Evolutionary conservation across 2,888 invertebrate genomes (phyloP), one percentile per base, ranked within the genome.

Genomic region (Scrobipalpa costella): DNA sequence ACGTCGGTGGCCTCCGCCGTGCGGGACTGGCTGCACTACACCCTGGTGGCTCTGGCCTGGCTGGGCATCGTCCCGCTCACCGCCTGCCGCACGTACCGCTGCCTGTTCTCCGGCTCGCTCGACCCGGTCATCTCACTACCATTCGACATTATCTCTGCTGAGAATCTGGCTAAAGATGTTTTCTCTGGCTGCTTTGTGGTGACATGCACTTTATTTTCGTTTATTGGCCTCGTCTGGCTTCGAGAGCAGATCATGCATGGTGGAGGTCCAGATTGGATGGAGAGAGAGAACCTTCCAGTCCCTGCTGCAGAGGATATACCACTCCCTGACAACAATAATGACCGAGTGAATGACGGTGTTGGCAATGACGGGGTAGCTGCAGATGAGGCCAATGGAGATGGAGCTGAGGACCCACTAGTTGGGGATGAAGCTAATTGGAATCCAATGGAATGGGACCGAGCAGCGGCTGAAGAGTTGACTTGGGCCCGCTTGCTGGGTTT

Each of bases 381-480:
- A 73, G 75, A 92, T 71, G 75, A 92, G 74, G 78, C 81, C 61
- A 76, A 86, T 74, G 78, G 88, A 72, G 81, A 89, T 71, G 80
- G 78, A 55, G 84, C 73, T 21, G 93, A 92, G 75, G 92, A 94
- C 73, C 88, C 93, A 33, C 81, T 94, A 70, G 94, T 92, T 38
- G 94, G 94, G 5, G 95, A 96, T 77, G 96, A 96, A 75, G 96
- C 94, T 66, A 98, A 98, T 78, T 99, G 99, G 98, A 99, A 99
- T 86, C 98, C 98, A 0, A 98, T 99, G 94, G 99, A 99, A 79
- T 99, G 98, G 98, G 99, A 99, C 80, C 93, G 98, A 68, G 98
- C 98, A 0, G 98, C 98, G 0, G 98, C 97, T 11, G 99, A 99
- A 79, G 99, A 99, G 83, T 90, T 99, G 33, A 99, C 99, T 0